Percentiles rank a stretch among this genome's conserved stretches.
Conservation (phyloP, 2,888 invertebrate genomes). For the Tetanocera ferruginea region DNA sequence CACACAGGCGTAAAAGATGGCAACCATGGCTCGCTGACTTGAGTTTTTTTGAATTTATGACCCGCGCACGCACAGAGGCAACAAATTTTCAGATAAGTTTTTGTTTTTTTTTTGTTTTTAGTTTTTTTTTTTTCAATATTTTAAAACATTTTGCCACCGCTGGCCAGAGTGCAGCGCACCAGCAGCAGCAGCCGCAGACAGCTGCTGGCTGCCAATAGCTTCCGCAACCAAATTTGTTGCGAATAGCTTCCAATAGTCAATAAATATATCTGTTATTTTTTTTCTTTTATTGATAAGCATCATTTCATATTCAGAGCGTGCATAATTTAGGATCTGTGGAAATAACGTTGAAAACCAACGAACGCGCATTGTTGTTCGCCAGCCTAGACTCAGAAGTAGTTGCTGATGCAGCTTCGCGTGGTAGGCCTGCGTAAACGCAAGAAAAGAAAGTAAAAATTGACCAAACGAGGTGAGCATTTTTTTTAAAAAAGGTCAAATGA, state of each 20-base stretch:
- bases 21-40: neutral
- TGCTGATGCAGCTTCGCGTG: neutral
- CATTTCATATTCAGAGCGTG: constrained; percentile 25
- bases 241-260: neutral
- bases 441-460: constrained; percentile 18
- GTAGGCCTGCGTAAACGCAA: constrained; percentile 18
- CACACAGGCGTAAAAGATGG: too few species aligned
- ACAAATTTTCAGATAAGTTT: constrained; percentile 2
- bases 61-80: constrained; percentile 17
- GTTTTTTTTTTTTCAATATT: neutral
- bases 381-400: neutral
- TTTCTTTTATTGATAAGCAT: neutral
- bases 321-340: constrained; percentile 28
- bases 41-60: constrained; percentile 26
- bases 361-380: neutral
- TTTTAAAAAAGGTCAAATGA: constrained; percentile 7
- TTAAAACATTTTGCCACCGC: neutral
- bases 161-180: constrained; percentile 6
- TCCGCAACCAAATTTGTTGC: constrained; percentile 16
- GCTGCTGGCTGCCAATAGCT: constrained; percentile 35
- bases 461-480: neutral
- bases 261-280: neutral
- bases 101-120: neutral
- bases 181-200: constrained; percentile 26
- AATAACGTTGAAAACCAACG: neutral